These are phyloP conservation scores for Creontiades dilutus DNA, from an alignment of 2,888 invertebrate genomes.

Conservation along the genomic window DNA sequence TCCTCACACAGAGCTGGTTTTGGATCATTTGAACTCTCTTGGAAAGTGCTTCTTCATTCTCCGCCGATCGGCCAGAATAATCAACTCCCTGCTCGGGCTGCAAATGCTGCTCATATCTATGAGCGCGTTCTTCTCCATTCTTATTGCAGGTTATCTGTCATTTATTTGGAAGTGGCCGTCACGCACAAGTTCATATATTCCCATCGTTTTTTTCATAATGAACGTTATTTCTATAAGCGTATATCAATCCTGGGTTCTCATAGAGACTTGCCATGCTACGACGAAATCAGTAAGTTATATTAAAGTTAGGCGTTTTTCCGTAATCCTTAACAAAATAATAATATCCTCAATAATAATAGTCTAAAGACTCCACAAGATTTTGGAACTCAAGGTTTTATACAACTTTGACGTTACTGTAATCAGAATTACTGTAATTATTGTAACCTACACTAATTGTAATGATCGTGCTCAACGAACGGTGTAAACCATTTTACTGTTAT, in stretches of 20 bases:
- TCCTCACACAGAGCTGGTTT: background rate
- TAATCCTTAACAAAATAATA: no score
- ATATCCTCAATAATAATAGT: no score
- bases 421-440: no score
- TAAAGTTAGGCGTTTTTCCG: no score
- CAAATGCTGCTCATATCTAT: background rate
- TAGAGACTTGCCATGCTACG: background rate
- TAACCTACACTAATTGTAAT: no score
- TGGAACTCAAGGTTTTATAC: no score
- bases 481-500: no score
- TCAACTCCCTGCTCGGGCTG: background rate
- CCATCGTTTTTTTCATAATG: background rate
- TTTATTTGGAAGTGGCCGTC: constrained; percentile 3
- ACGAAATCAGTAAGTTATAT: constrained; percentile 9
- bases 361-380: no score
- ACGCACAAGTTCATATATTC: background rate
- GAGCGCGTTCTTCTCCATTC: background rate
- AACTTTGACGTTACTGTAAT: no score
- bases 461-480: no score
- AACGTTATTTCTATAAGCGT: background rate
- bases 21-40: background rate
- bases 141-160: background rate
- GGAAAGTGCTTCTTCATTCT: background rate
- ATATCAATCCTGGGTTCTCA: background rate
- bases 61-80: background rate